Conservation (phyloP, 1,140 invertebrate species). For the Drosophila sturtevanti region DNA sequence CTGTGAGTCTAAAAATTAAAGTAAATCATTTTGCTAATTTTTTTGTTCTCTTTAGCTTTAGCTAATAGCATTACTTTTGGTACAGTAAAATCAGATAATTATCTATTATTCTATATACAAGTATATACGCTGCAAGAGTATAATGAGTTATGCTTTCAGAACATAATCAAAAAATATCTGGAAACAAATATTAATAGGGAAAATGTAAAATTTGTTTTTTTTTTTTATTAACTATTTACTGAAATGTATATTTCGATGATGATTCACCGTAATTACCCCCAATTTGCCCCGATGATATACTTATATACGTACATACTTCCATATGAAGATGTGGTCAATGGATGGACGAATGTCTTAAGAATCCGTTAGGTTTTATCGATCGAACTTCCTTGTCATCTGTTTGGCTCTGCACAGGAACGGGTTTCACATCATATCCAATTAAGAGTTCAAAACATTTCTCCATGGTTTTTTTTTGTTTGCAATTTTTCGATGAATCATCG, state of each 20-base stretch:
- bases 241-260: neutral
- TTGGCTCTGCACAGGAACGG: neutral
- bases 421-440: neutral
- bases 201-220: neutral
- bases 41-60: too few species aligned
- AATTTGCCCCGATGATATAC: neutral
- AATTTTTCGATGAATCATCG: neutral
- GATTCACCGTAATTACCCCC: neutral
- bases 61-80: too few species aligned
- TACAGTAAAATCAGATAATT: too few species aligned
- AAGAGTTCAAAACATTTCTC: neutral
- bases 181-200: neutral
- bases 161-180: neutral
- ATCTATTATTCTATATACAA: too few species aligned
- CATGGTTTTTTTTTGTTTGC: neutral
- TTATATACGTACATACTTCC: conserved; percentile 5
- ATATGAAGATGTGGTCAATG: conserved; percentile 6
- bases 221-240: neutral
- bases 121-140: neutral
- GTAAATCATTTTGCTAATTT: too few species aligned
- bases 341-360: neutral
- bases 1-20: too few species aligned
- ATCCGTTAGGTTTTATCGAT: neutral
- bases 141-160: neutral
- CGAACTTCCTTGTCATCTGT: neutral